Evolutionary conservation across 2,113 vertebrate genomes (phyloP), one percentile per base, ranked within the genome.

Genomic region (Myotis lucifugus): DNA sequence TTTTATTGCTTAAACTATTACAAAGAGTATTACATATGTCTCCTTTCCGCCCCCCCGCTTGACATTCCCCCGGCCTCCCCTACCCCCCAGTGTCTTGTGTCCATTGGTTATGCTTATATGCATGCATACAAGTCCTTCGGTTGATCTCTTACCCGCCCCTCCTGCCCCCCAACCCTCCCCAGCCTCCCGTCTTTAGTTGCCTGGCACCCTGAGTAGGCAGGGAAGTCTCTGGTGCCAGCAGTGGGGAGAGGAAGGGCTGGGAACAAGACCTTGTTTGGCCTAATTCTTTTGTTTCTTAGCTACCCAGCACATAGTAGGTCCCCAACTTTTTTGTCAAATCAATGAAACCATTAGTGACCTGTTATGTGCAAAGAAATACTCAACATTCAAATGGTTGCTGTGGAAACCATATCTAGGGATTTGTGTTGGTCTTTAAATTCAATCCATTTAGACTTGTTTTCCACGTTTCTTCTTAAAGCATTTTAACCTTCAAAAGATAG

Each of bases 401-500:
- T 91, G 52, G 89, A 95, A 96, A 93, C 78, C 67, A 46, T 85
- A 94, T 82, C 88, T 42, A 88, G 40, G 52, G 69, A 94, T 64
- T 96, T 93, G 70, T 69, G 50, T 37, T 92, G 50, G 92, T 88
- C 79, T 96, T 96, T 96, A 96, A 69, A 91, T 93, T 95, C 79
- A 96, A 79, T 92, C 88, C 54, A 92, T 96, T 95, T 76, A 94
- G 92, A 88, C 42, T 92, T 96, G 87, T 96, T 96, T 96, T 95
- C 93, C 61, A 87, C 94, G 76, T 93, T 95, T 96, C 73, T 96
- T 92, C 32, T 84, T 74, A 95, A 97, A 96, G 54, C 54, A 88
- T 96, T 97, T 96, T 96, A 93, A 96, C 90, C 90, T 96, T 93
- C 95, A 97, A 96, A 97, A 1, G 8, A 90, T 69, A 66, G 59